Evolutionary conservation across 1,140 invertebrate genomes (phyloP), one percentile per base, ranked within the genome.

Genomic region (Pogonomyrmex californicus): DNA sequence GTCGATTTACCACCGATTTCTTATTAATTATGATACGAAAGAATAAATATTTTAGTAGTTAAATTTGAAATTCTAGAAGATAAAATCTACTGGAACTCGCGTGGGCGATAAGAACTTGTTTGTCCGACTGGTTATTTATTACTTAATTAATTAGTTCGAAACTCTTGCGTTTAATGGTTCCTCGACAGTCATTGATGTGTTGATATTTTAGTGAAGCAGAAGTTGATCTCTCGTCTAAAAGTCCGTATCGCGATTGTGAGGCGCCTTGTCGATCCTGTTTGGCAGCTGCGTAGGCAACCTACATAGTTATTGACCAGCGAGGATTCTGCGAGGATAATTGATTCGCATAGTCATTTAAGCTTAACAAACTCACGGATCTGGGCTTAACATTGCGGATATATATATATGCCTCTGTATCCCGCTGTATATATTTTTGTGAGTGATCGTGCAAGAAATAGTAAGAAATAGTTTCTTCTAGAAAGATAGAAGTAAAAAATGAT

Each of bases 221-320:
- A 23, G 17, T n/a, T 71, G 0, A 54, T 54, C 17, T 30, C 2
- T 14, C n/a, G n/a, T 41, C 30, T n/a, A 30, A 47, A 6, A 49
- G 12, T 23, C 17, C 10, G 12, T 12, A 30, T 68, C 44, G 23
- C 23, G 60, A 12, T 60, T 36, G 30, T 63, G 23, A 36, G 60
- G 36, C 38, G 14, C 30, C 44, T 49, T 49, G 23, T 70, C 44
- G 33, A 70, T 70, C 23, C 33, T 14, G 41, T 23, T 33, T 70
- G 44, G 10, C 36, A 73, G 49, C 63, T n/a, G 33, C 5, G 63
- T 60, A 30, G n/a, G 56, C 5, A 71, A 71, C 33, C 36, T 56
- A 44, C 36, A 75, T 58, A 58, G 12, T 51, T 70, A 70, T 70
- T 33, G 36, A 41, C 38, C 14, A 60, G 56, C 56, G 56, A 60